Evolutionary conservation across 2,888 invertebrate species (phyloP), one percentile per base, ranked within the genome.

Genomic region (Dermolepida albohirtum): DNA sequence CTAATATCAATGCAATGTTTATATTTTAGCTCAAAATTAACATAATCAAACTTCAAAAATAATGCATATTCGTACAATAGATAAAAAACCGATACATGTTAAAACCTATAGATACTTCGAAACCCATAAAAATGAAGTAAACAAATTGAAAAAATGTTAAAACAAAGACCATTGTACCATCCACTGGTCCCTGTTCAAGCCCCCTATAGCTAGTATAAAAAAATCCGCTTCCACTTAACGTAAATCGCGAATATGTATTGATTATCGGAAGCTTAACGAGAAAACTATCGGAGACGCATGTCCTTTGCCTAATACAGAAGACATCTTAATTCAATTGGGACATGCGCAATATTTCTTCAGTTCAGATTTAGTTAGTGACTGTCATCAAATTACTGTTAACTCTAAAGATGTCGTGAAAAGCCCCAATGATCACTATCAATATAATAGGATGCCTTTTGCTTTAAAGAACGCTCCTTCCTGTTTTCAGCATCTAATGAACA

Each of bases 381-480:
- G 78, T 70, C 81, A 83, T 66, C 81, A 83, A 72, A 78, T 82
- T 74, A 81, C 71, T 40, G 74, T 47, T 64, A 29, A 29, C 29
- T 6, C 29, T 4, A 54, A 73, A 44, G 79, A 80, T 67, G 66
- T 71, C 8, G 64, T 68, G 22, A 82, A 81, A 77, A 82, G 81
- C 8, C 29, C 29, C 29, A 29, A 29, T 6, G 29, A 6, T 29
- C 29, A 29, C 6, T 29, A 29, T 54, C 77, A 82, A 69, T 83
- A 75, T 59, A 71, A 67, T 6, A n/a, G 64, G 80, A 78, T 82
- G 77, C 80, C 80, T 0, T 80, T 83, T 70, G 82, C 79, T 1
- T 75, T 84, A 7, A 80, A 79, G 74, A 82, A 81, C 67, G 81
- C 82, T 0, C 83, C 83, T 0, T 76, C 78, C 0, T 80, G 81